Base-by-base conservation (phyloP, 92 coral and sea anemone species). In the Parazoanthus swiftii region DNA sequence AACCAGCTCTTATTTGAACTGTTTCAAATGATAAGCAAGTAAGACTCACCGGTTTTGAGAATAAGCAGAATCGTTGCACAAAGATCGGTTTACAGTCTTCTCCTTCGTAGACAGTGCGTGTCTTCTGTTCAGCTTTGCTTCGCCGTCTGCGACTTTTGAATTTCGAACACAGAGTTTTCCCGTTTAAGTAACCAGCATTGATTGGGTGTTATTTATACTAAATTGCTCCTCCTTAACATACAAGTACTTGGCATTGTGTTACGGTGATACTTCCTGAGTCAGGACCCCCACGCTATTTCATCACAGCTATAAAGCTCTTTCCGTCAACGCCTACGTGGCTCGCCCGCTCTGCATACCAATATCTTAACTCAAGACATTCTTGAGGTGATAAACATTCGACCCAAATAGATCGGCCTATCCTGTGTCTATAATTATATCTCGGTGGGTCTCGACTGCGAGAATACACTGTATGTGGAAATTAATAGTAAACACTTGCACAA, bases 171-270 rank as follows among this genome's bases (percentile, higher is more conserved):
- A 0, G 72, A 54, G 25, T 16, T 18, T 29, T 56, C 58, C 29
- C 39, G 85, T 80, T 80, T 80, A 80, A 58, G 26, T 80, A 80
- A 80, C 72, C 70, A 80, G 20, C 26, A 58, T 21, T 56, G 39
- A 33, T 33, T 58, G 85, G 85, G 85, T 80, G 85, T 35, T 80
- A 58, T 58, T 80, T 80, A 80, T 80, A 80, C 6, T 56, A 5
- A 37, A 59, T 56, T 29, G 43, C 38, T 33, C 44, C 65, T 68
- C 63, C 85, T 80, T 80, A 9, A 59, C 50, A 33, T 46, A 80
- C 43, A 58, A 80, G 85, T 80, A 50, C 48, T 21, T 36, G 72
- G 85, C 65, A 80, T 80, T 80, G 85, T 56, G 65, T 80, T 80
- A 54, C 84, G 70, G 54, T 20, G 84, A 54, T 33, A 80, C 54